Evolutionary conservation across 2,888 invertebrate species (phyloP), one percentile per base, ranked within the genome.

Genomic region (Sphaeridia pumilis): DNA sequence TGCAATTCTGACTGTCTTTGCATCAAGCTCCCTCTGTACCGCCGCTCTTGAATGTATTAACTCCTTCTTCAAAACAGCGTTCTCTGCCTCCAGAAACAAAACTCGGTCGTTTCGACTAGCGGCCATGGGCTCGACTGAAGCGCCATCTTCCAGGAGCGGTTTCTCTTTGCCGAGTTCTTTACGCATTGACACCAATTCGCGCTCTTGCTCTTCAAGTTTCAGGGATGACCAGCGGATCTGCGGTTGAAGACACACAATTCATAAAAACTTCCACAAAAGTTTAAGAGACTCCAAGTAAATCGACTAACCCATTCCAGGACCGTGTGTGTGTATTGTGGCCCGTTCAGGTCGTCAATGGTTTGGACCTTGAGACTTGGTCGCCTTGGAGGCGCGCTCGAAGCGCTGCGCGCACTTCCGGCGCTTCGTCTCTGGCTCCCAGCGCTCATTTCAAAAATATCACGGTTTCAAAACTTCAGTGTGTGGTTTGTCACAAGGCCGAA

Each of bases 221-320:
- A 38, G 38, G 20, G 38, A 38, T 17, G 38, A 38, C 38, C 38
- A 38, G 5, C 38, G 38, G 7, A 38, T 38, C 38, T 38, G 31
- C 31, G 31, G 17, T 38, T 38, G 5, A 7, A 38, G 5, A 38
- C 12, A 38, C 17, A 17, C 12, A 38, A 38, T 17, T n/a, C n/a
- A n/a, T n/a, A n/a, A n/a, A n/a, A n/a, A n/a, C n/a, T n/a, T n/a
- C n/a, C n/a, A n/a, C n/a, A n/a, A n/a, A n/a, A n/a, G n/a, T n/a
- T n/a, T n/a, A n/a, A n/a, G n/a, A n/a, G n/a, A n/a, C n/a, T n/a
- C n/a, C n/a, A n/a, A n/a, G n/a, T n/a, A n/a, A n/a, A n/a, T n/a
- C n/a, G n/a, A 38, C 38, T 38, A 17, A 38, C 38, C 38, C 38
- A 38, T 17, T 38, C 38, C 5, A 38, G 17, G 7, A 38, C 38